Conservation (phyloP, 2,888 invertebrate genomes). For the Drosophila nr. medialis region DNA sequence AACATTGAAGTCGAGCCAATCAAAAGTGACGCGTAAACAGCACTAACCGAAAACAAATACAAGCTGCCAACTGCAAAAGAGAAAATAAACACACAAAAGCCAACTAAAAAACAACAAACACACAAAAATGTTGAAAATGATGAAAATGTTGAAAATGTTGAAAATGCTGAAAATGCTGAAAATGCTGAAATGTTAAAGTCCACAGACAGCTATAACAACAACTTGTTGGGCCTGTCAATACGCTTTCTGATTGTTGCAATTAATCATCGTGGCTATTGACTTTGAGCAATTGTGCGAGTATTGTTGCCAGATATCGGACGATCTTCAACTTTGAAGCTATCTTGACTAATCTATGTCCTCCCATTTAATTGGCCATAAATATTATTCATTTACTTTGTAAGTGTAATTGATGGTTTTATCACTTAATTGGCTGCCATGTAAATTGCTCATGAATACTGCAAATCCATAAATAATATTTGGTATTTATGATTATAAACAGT, state of each 20-base stretch:
- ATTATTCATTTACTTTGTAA: constrained; percentile 15
- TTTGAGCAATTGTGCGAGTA: constrained; percentile 61
- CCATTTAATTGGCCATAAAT: constrained; percentile 30
- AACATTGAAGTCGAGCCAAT: constrained; percentile 40
- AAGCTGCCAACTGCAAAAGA: constrained; percentile 13
- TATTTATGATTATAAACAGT: constrained; percentile 9
- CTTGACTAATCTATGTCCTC: constrained; percentile 18
- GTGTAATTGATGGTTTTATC: constrained; percentile 33
- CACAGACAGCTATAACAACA: constrained; percentile 14
- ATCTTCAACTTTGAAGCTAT: neutral
- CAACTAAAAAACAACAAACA: neutral
- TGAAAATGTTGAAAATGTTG: constrained; percentile 11
- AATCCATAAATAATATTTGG: constrained; percentile 39
- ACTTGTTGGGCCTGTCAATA: constrained; percentile 21
- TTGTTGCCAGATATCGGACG: constrained; percentile 13
- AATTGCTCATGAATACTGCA: constrained; percentile 39
- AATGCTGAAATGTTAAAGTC: constrained; percentile 2
- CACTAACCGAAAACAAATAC: constrained; percentile 31
- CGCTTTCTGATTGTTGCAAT: constrained; percentile 42
- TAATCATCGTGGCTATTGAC: constrained; percentile 58
- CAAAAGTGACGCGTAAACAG: constrained; percentile 44
- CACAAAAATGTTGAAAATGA: constrained; percentile 16
- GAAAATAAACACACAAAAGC: neutral
- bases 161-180: constrained; percentile 11
- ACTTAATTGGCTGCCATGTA: constrained; percentile 51